Percentiles rank a stretch among this genome's conserved stretches.
Evolutionary conservation across 2,113 vertebrate species (phyloP).

Genomic region (Tautogolabrus adspersus): DNA sequence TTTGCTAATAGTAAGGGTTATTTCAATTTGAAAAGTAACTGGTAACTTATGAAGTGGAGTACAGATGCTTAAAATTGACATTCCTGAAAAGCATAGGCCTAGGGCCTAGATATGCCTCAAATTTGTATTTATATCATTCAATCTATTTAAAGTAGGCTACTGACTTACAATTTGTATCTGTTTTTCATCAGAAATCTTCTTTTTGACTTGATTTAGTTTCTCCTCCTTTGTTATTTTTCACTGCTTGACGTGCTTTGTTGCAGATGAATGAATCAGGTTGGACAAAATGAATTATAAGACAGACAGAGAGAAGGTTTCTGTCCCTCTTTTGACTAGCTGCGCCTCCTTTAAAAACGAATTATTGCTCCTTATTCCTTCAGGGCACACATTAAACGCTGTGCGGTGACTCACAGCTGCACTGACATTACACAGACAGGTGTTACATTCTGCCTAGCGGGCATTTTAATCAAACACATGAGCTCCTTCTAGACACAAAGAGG

Average conservation of each 20-base stretch:
- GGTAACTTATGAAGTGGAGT: no score
- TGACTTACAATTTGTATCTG: neutral
- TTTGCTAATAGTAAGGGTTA: no score
- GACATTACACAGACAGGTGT: constrained; percentile 24
- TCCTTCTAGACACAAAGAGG: constrained; percentile 59
- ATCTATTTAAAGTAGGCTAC: no score
- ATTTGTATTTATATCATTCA: no score
- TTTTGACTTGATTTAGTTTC: neutral
- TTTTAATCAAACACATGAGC: constrained; percentile 13
- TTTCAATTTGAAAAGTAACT: no score
- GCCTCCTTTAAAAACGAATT: neutral
- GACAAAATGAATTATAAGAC: neutral
- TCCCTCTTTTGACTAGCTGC: neutral
- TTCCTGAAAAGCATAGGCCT: no score
- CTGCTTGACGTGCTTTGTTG: neutral
- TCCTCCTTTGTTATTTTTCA: neutral
- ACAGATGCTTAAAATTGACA: no score
- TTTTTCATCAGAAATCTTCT: neutral
- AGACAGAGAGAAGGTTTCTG: neutral
- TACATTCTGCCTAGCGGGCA: constrained; percentile 13
- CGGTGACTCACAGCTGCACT: constrained; percentile 53
- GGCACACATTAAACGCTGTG: neutral
- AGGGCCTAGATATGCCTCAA: no score
- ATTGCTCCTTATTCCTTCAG: neutral
- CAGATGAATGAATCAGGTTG: neutral